Conservation (phyloP, 2,797 vertebrate species). For the Chanos chanos region DNA sequence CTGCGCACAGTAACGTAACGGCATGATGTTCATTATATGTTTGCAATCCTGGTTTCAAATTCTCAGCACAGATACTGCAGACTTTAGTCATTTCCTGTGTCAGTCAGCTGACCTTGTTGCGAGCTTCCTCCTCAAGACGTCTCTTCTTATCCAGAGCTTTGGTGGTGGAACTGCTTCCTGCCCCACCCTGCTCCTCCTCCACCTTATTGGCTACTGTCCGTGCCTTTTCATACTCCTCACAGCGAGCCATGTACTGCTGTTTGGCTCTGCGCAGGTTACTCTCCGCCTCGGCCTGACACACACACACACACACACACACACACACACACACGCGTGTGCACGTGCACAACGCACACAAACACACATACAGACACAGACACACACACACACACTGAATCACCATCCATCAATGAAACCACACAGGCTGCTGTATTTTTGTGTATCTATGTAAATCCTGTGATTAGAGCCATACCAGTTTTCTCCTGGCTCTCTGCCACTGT, state of each 20-base stretch:
- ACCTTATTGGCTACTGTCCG: constrained; percentile 74
- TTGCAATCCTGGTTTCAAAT: too few species aligned
- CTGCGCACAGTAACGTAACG: too few species aligned
- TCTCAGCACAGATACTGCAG: too few species aligned
- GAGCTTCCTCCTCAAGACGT: constrained; percentile 87
- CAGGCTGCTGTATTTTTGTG: not conserved
- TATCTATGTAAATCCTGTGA: not conserved
- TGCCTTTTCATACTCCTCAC: constrained; percentile 90
- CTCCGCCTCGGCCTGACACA: constrained; percentile 79
- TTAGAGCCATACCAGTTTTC: constrained; percentile 90
- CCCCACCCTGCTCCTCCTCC: constrained; percentile 76
- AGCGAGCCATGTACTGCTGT: constrained; percentile 83
- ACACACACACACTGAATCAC: not conserved
- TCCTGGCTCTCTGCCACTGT: constrained; percentile 87
- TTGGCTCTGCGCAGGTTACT: constrained; percentile 89
- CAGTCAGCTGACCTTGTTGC: constrained; percentile 79
- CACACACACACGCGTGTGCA: not conserved
- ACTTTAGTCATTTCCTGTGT: constrained; percentile 33
- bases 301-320: not conserved
- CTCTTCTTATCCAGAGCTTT: constrained; percentile 92
- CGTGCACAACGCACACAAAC: not conserved
- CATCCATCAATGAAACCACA: not conserved
- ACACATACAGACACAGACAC: not conserved
- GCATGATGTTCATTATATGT: too few species aligned
- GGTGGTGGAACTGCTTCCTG: constrained; percentile 60